Conservation (phyloP, 2,113 vertebrate species). For the Romanogobio albipinnatus region DNA sequence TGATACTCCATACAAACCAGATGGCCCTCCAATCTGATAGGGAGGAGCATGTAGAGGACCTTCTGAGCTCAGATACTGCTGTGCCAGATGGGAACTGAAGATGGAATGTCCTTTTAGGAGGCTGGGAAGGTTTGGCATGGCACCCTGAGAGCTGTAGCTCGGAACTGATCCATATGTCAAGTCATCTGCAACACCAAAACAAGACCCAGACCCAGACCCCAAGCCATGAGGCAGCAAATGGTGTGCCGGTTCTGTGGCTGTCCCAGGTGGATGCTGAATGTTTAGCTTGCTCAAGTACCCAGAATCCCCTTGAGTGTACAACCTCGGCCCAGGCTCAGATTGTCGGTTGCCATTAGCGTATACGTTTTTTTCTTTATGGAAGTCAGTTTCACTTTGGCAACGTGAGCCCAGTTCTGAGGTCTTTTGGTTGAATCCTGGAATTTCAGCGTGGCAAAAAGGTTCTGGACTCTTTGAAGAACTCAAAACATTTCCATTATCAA, state of each 20-base stretch:
- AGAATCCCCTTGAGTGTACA: constrained; percentile 69
- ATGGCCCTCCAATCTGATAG: constrained; percentile 67
- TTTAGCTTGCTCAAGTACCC: constrained; percentile 77
- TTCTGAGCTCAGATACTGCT: constrained; percentile 74
- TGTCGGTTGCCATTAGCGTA: constrained; percentile 47
- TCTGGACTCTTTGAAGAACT: constrained; percentile 62
- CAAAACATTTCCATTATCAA: constrained; percentile 23
- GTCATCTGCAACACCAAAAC: constrained; percentile 63
- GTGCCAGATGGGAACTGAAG: constrained; percentile 71
- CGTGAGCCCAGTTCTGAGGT: constrained; percentile 57
- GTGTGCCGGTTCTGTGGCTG: constrained; percentile 49
- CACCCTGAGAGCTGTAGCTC: constrained; percentile 64
- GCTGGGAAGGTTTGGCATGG: constrained; percentile 58
- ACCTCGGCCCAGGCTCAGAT: constrained; percentile 52
- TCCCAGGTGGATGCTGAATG: constrained; percentile 66
- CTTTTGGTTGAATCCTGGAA: background rate
- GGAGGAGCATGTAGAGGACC: constrained; percentile 66
- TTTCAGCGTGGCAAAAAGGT: background rate
- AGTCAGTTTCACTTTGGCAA: constrained; percentile 65
- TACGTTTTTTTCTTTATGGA: constrained; percentile 44
- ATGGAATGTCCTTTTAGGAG: constrained; percentile 72
- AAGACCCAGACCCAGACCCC: constrained; percentile 47
- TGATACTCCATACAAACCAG: constrained; percentile 69
- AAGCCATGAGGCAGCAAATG: constrained; percentile 61
- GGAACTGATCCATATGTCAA: constrained; percentile 63